Evolutionary conservation across 2,888 invertebrate species (phyloP).

Genomic region (Syrista parreyssii): DNA sequence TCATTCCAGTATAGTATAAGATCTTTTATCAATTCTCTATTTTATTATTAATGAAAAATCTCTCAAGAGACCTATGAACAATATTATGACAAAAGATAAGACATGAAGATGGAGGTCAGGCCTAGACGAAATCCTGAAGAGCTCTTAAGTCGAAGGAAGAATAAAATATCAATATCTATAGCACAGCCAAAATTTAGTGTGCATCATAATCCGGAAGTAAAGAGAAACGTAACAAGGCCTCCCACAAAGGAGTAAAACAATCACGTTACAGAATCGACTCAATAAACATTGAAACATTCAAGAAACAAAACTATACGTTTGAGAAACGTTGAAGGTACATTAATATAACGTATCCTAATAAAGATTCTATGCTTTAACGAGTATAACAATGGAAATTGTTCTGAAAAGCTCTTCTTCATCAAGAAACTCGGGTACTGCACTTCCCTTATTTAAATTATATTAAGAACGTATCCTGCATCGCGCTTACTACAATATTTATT

Average conservation of each 20-base stretch:
- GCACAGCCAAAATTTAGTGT: neutral
- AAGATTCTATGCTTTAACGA: neutral
- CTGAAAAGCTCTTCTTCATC: neutral
- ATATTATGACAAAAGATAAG: neutral
- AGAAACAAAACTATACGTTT: neutral
- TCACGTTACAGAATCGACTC: neutral
- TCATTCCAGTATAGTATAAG: neutral
- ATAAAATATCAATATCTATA: neutral
- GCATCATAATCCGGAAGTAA: neutral
- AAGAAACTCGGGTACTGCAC: neutral
- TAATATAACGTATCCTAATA: neutral
- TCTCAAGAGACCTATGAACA: neutral
- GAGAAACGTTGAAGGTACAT: neutral
- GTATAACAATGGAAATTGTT: neutral
- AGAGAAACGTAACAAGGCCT: neutral
- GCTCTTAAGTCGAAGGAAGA: neutral
- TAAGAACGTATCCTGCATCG: neutral
- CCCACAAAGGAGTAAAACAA: neutral
- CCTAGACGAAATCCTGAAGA: neutral
- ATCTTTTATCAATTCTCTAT: neutral
- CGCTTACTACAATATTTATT: neutral
- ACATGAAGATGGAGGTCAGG: neutral
- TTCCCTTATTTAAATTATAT: neutral
- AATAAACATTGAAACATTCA: neutral
- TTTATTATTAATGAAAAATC: neutral